A percentile compares a stretch with the other conserved stretches of the same genome.
Evolutionary conservation across 2,797 vertebrate genomes (phyloP).

Genomic region (Lophotriccus pileatus): DNA sequence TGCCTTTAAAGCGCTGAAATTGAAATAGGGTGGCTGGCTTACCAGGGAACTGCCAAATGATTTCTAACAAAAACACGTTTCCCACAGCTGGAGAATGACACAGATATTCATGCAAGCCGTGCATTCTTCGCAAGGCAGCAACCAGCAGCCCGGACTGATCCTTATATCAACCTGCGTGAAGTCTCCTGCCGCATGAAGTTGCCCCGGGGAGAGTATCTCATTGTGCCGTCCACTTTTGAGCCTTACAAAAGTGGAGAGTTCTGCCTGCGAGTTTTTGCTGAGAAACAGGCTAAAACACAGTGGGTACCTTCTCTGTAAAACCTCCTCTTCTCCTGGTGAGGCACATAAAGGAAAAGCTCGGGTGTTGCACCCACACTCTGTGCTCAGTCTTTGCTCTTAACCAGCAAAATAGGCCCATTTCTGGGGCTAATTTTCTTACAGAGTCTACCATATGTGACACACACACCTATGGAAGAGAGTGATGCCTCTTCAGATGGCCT

Average conservation of each 20-base stretch:
- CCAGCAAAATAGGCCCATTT: background rate
- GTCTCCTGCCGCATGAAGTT: slow-evolving; percentile 80
- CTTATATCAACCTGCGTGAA: slow-evolving; percentile 85
- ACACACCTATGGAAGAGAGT: background rate
- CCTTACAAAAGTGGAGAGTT: slow-evolving; percentile 85
- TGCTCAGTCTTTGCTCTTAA: background rate
- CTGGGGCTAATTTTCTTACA: background rate
- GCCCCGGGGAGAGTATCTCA: slow-evolving; percentile 84
- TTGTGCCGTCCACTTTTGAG: slow-evolving; percentile 88
- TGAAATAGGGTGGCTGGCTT: background rate
- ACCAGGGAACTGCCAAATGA: background rate
- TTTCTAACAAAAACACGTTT: background rate
- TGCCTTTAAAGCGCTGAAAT: background rate
- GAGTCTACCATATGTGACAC: background rate
- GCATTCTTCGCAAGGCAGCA: slow-evolving; percentile 81
- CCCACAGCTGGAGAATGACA: slow-evolving; percentile 67
- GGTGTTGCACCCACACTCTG: rapidly evolving
- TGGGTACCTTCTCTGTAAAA: slow-evolving; percentile 44
- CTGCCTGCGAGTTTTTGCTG: slow-evolving; percentile 87
- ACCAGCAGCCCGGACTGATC: slow-evolving; percentile 75
- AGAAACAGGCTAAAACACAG: slow-evolving; percentile 80
- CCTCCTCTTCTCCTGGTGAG: background rate
- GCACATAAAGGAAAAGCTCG: background rate
- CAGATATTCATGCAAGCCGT: slow-evolving; percentile 74
- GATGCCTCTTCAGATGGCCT: background rate